Evolutionary conservation across 2,113 vertebrate genomes (phyloP), one percentile per base, ranked within the genome.

Genomic region (Clarias magur): DNA sequence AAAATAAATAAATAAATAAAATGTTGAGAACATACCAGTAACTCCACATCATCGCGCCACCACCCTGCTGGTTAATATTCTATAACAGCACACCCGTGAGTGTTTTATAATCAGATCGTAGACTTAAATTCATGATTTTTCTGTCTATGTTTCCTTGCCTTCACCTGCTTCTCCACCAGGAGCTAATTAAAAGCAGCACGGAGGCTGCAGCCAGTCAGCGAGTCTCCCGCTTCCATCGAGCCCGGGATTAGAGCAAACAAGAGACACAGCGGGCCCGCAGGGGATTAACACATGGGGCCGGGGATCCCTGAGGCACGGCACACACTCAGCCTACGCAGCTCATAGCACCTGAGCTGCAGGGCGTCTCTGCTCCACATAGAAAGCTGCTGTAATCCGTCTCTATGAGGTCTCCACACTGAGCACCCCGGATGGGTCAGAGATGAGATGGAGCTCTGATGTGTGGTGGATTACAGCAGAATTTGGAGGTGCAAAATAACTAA

Each of bases 141-240:
- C 48, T 48, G 48, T 48, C 48, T 48, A 0, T 21, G 13, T 82
- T 13, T 25, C 19, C n/a, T 17, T n/a, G 23, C 75, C 75, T 54
- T 21, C 54, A 25, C 56, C 53, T 4, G 17, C 16, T 63, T 27
- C 68, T 87, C 86, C 86, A 82, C 68, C 80, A 87, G 86, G 86
- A 87, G 80, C 80, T 87, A 87, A 87, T 87, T 87, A 87, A 87
- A 75, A 82, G 80, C 42, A 75, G 80, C 48, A 59, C n/a, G 59
- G 57, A 75, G 57, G 57, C 85, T 76, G 80, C 68, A 60, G 85
- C 19, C 70, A n/a, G 59, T 38, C 70, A 30, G 68, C 4, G 53
- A 30, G 17, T 65, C 80, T 83, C 42, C 70, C 4, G 17, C 80
- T 67, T 72, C 57, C 80, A 73, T 80, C 54, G n/a, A 62, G 42